Conservation (phyloP, 2,888 invertebrate species). For the Polyploca ridens region DNA sequence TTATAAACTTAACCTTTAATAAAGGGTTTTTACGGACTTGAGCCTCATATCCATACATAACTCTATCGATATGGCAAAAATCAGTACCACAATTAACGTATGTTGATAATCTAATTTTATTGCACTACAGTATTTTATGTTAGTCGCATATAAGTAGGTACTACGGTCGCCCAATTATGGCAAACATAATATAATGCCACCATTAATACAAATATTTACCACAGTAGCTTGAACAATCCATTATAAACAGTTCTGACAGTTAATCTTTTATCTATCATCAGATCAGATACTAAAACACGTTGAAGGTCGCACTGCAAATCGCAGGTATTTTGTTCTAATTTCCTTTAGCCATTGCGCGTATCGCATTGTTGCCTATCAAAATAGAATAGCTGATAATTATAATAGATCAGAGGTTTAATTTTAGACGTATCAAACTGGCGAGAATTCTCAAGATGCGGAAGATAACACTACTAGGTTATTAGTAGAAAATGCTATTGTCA, state of each 20-base stretch:
- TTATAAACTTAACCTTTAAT: too few relatives aligned
- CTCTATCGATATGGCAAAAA: too few relatives aligned
- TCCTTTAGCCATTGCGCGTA: neutral
- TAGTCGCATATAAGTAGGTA: neutral
- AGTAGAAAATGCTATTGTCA: neutral
- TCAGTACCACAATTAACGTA: too few relatives aligned
- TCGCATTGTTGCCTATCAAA: neutral
- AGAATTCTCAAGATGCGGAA: neutral
- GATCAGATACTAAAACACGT: neutral
- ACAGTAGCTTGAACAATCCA: slow-evolving; percentile 2
- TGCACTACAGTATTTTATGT: too few relatives aligned
- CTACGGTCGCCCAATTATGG: neutral
- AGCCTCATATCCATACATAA: too few relatives aligned
- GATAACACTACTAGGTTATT: neutral
- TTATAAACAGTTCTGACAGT: neutral
- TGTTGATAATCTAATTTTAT: too few relatives aligned
- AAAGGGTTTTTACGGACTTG: too few relatives aligned
- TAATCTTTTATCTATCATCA: slow-evolving; percentile 5
- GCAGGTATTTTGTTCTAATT: neutral
- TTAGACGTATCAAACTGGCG: neutral
- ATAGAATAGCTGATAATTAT: neutral
- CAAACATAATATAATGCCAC: too few relatives aligned
- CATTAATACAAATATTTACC: neutral
- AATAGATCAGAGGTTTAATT: neutral
- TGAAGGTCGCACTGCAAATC: neutral